phyloP scores from a whole-genome alignment of 2,797 vertebrate species.

The Cirrhinus molitorella region DNA sequence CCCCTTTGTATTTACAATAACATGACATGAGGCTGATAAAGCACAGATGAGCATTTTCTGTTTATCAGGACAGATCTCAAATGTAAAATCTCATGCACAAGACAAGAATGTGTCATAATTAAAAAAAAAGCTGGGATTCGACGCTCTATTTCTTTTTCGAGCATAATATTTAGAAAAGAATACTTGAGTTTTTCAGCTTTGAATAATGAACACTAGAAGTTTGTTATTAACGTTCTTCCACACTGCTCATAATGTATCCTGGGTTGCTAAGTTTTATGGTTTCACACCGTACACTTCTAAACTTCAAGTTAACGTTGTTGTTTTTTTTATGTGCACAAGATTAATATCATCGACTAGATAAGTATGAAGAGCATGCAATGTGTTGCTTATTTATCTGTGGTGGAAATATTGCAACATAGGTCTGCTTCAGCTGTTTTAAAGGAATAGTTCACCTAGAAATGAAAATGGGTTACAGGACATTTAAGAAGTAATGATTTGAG shows the following conservation, averaged over 20 bases:
- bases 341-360: background rate
- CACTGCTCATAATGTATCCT: background rate
- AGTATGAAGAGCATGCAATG: background rate
- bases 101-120: conserved; percentile 17
- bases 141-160: background rate
- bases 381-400: background rate
- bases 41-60: conserved; percentile 23
- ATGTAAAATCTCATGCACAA: background rate
- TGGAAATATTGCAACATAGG: background rate
- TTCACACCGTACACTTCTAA: background rate
- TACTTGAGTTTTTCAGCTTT: background rate
- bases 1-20: conserved; percentile 39
- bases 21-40: conserved; percentile 37
- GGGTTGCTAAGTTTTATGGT: background rate
- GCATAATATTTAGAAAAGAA: background rate
- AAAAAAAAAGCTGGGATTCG: background rate
- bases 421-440: background rate
- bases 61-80: conserved; percentile 16
- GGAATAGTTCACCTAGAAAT: background rate
- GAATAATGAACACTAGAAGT: background rate
- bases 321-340: background rate
- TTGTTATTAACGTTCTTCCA: no score
- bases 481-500: background rate
- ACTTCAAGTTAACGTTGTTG: background rate
- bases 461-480: background rate